Conservation (phyloP, 2,888 invertebrate species). For the Bhutanitis thaidina region DNA sequence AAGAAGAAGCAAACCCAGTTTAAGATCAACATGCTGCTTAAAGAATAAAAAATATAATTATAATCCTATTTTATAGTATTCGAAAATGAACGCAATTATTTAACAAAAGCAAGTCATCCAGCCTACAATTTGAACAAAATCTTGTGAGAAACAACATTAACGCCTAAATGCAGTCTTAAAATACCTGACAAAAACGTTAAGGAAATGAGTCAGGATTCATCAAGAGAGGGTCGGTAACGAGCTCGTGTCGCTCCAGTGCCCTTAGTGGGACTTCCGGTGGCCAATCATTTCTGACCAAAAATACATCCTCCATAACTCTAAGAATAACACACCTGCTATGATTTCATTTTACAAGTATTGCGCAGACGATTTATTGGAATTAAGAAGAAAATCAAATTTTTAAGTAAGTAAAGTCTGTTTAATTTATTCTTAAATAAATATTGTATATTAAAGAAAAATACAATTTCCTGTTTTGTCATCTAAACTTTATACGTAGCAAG, state of each 20-base stretch:
- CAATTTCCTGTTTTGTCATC: too few relatives aligned
- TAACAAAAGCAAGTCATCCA: constrained; percentile 32
- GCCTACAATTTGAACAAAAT: constrained; percentile 23
- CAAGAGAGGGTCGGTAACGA: constrained; percentile 52
- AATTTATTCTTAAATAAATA: too few relatives aligned
- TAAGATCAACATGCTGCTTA: too few relatives aligned
- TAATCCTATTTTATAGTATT: too few relatives aligned
- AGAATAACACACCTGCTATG: constrained; percentile 49
- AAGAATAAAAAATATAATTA: too few relatives aligned
- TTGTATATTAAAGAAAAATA: too few relatives aligned
- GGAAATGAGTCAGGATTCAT: constrained; percentile 69
- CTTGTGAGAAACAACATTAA: constrained; percentile 54
- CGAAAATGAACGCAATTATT: constrained; percentile 30
- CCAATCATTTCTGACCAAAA: constrained; percentile 24
- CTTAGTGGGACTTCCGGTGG: constrained; percentile 58
- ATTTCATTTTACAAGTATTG: constrained; percentile 21
- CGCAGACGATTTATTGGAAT: neutral
- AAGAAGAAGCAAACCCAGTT: too few relatives aligned
- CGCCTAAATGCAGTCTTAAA: constrained; percentile 46
- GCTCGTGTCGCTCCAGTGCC: constrained; percentile 57
- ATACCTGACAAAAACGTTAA: constrained; percentile 43
- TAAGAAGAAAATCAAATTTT: neutral
- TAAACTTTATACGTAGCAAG: too few relatives aligned
- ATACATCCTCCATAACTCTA: constrained; percentile 18
- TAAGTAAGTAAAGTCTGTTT: too few relatives aligned